phyloP scores from a whole-genome alignment of 2,797 vertebrate species.

The Tragelaphus eurycerus region DNA sequence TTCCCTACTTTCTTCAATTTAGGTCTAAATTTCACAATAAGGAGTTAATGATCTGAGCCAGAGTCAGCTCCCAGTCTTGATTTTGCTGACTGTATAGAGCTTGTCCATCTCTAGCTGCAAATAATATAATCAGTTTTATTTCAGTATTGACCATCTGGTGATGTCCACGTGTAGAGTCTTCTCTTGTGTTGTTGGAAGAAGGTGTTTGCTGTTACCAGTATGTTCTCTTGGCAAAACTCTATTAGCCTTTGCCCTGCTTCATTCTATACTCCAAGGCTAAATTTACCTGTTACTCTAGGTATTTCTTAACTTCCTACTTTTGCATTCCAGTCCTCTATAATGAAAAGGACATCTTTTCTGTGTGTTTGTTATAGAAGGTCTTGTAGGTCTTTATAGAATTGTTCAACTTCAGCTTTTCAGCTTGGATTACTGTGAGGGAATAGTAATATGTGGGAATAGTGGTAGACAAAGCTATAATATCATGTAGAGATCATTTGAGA shows the following conservation, averaged over 20 bases:
- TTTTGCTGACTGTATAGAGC: neutral
- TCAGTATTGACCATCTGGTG: neutral
- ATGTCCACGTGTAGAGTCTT: neutral
- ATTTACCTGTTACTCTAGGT: neutral
- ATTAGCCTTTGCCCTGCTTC: neutral
- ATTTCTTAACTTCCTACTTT: neutral
- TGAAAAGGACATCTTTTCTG: neutral
- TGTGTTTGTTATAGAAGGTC: neutral
- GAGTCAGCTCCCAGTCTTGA: neutral
- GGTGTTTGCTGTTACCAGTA: neutral
- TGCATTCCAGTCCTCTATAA: neutral
- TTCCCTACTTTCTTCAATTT: neutral
- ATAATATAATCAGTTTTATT: neutral
- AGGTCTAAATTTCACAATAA: neutral
- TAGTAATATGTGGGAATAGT: neutral
- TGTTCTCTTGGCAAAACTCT: neutral
- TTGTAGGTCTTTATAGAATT: neutral
- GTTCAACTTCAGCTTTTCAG: neutral
- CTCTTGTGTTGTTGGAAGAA: neutral
- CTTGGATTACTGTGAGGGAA: neutral
- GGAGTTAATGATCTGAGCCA: neutral
- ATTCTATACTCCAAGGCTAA: neutral
- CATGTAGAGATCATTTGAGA: neutral
- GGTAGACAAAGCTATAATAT: neutral
- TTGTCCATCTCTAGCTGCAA: neutral